Percentiles rank a stretch among this genome's conserved stretches.
phyloP scores from a whole-genome alignment of 1,140 invertebrate species.

The Solenopsis fugax region DNA sequence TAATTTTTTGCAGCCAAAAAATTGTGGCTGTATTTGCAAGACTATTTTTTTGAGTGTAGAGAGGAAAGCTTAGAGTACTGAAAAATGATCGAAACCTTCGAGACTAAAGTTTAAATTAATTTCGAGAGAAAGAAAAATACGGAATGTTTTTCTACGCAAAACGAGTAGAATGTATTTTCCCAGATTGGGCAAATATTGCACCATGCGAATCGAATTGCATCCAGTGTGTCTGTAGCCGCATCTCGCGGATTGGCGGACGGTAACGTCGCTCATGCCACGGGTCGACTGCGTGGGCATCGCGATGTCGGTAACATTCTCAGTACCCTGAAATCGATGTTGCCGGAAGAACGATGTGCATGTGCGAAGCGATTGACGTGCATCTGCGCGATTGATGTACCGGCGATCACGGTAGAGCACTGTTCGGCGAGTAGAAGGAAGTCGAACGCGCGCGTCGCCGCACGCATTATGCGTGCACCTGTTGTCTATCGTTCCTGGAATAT shows the following conservation, averaged over 20 bases:
- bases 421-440: not conserved
- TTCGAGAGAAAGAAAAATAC: not conserved
- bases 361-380: conserved; percentile 45
- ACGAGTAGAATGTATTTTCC: not conserved
- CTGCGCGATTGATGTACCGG: conserved; percentile 48
- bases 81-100: not conserved
- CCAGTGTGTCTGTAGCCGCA: conserved; percentile 15
- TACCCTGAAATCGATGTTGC: conserved; percentile 53
- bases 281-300: conserved; percentile 60
- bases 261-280: conserved; percentile 65
- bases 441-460: not conserved
- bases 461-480: not conserved
- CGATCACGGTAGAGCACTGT: conserved; percentile 29
- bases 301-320: conserved; percentile 65
- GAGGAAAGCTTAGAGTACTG: not conserved
- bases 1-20: too few species aligned
- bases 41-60: too few species aligned
- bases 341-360: conserved; percentile 48
- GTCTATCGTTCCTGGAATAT: conserved; percentile 7
- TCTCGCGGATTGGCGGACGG: conserved; percentile 68
- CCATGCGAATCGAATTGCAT: conserved; percentile 44
- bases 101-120: not conserved
- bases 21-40: too few species aligned
- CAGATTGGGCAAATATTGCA: conserved; percentile 26
- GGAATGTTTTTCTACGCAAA: conserved; percentile 15